Evolutionary conservation across 53 echinoderm and acorn worm species (phyloP), one percentile per base, ranked within the genome.

Genomic region (Mesocentrotus franciscanus): DNA sequence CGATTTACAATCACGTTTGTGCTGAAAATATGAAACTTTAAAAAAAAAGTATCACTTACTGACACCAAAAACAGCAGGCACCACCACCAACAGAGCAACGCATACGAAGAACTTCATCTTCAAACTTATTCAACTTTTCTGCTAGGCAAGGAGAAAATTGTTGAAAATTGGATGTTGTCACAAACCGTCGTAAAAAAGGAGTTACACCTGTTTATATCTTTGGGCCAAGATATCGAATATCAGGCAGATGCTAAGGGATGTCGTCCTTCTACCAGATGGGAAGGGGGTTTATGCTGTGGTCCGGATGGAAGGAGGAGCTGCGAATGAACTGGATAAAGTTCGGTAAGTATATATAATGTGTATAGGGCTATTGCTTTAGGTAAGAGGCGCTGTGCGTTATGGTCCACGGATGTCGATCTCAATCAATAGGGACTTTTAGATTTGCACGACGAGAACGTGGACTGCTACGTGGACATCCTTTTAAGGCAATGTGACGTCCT

Each of bases 91-190:
- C 39, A 79, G 39, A 17, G 39, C 36, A 79, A 79, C 79, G 79
- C 79, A 39, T 18, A 79, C 39, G 35, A 79, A 17, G 39, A 79
- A 36, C 79, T 79, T 79, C 79, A 79, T 79, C 79, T 79, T 79
- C 39, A 15, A 79, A 79, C 35, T 17, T 61, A 16, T 61, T 79
- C 30, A 75, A 32, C 11, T 76, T 61, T 61, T 61, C 76, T 14
- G 14, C 29, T 61, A 17, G 15, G 61, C 75, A 32, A 75, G 75
- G 29, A 32, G 75, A 29, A 74, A 79, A 15, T 35, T 15, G 35
- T 79, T 32, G 1, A 35, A 32, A 79, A 7, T 79, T 29, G 32
- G 32, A 75, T 75, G 7, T 75, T 75, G 39, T n/a, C 10, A 16
- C 79, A 61, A 79, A 79, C 17, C 8, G 18, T 35, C 36, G 79